Evolutionary conservation across 2,797 vertebrate species (phyloP), one percentile per base, ranked within the genome.

Genomic region (Enteromius unitaeniatus): DNA sequence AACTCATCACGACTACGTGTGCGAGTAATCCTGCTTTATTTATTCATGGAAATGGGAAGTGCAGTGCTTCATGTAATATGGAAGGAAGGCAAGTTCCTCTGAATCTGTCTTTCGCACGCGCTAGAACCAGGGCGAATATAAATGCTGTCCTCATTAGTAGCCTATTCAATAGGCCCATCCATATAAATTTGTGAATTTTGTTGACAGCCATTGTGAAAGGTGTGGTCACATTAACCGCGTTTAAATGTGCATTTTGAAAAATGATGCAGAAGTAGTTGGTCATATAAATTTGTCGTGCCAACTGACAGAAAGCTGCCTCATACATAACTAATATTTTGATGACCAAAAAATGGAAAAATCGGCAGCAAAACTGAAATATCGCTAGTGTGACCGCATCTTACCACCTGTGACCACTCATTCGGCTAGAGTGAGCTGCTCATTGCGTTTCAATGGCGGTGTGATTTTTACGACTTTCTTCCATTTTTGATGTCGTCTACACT

Each of bases 21-120:
- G 53, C 40, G 21, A 86, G 79, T 82, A 84, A 51, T 49, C 74
- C 60, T 47, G 81, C 85, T 87, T 87, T 85, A 87, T 86, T 90
- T 90, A 88, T 90, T 87, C 68, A 82, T 55, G 78, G 60, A 70
- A 47, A 23, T 75, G 80, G 72, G 75, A 79, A 85, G 73, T 64
- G 62, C 73, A 45, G 73, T 58, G 67, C 78, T 83, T 69, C 81
- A n/a, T 62, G 83, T 83, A 28, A 74, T 75, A 75, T 60, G 42
- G 58, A 83, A 78, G 47, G 70, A 81, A 80, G 70, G 69, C 58
- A 55, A 72, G 65, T 77, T 65, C 78, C 55, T 75, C 69, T 23
- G 49, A 70, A 23, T 67, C 28, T 26, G 23, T 68, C 78, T 82
- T 78, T 77, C 34, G 19, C 64, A 53, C 37, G 13, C 1, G 28